These are phyloP conservation scores for Agrochola lota DNA, from an alignment of 2,888 invertebrate genomes.

Conservation along the genomic window DNA sequence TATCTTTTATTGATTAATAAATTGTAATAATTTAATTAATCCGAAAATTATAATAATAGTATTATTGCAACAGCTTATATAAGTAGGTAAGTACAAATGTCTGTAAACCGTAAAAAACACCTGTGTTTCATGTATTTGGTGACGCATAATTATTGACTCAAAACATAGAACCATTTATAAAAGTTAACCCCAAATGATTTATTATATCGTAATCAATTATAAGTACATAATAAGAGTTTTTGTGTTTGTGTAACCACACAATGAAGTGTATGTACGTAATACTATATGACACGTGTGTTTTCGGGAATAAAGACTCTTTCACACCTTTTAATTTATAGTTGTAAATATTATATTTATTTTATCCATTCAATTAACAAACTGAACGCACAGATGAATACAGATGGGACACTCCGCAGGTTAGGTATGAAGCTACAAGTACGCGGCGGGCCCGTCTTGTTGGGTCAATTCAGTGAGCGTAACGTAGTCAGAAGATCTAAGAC, in stretches of 20 bases:
- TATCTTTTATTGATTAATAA: not conserved
- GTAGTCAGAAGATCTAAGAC: too few relatives aligned
- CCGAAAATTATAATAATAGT: not conserved
- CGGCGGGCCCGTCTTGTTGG: too few relatives aligned
- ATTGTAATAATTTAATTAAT: not conserved
- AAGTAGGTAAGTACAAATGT: not conserved
- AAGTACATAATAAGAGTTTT: constrained; percentile 11
- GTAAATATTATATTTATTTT: too few relatives aligned
- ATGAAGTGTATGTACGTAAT: not conserved
- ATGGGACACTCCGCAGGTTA: too few relatives aligned
- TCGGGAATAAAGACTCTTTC: not conserved
- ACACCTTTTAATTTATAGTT: constrained; percentile 2
- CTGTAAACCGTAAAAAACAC: not conserved
- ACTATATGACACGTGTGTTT: not conserved
- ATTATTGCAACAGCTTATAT: not conserved
- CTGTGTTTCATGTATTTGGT: constrained; percentile 28
- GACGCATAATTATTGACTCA: constrained; percentile 13
- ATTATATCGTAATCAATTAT: constrained; percentile 39
- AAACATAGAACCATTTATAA: constrained; percentile 28
- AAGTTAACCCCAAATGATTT: constrained; percentile 20
- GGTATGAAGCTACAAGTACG: too few relatives aligned
- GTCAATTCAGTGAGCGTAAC: too few relatives aligned
- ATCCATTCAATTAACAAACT: too few relatives aligned
- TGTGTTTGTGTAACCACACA: constrained; percentile 9
- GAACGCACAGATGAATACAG: too few relatives aligned